Base-by-base conservation (phyloP, 2,888 invertebrate genomes). In the Blastobasis adustella region DNA sequence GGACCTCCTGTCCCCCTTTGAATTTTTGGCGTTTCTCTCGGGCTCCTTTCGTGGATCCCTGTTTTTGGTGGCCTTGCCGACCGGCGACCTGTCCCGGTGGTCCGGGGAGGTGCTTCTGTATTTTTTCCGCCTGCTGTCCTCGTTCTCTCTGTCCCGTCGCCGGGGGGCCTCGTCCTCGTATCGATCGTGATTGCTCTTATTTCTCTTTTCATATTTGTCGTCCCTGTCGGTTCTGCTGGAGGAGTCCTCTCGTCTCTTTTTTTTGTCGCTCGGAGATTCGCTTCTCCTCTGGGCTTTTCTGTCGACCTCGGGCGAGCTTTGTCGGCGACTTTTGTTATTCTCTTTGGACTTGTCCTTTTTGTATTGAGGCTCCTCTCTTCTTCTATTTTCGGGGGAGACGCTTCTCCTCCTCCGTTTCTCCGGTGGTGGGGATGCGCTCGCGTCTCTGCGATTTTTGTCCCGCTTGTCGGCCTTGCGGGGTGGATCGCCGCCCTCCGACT, bases 381-480 rank as follows among this genome's bases (percentile, higher is more conserved):
- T 66, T 52, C 58, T 77, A 53, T 60, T 69, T 5, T 78, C 77
- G 1, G 66, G 66, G 0, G 83, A 78, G 1, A 72, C 66, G 50
- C 83, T 85, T 49, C 63, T 73, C 1, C 78, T 73, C 3, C 81
- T 69, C 56, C 72, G 72, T 56, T 83, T 86, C 36, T 80, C 81
- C 0, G 82, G 82, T 4, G 76, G 76, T 0, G 84, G 81, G 0
- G 86, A 83, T 0, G 60, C 50, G 54, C 79, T 82, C 36, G 56
- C 45, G 5, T 77, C 79, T 60, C 71, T 68, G n/a, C 64, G 57
- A 39, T 69, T 57, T 53, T 71, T 79, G 46, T 67, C 74, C 58
- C 71, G 69, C 51, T 76, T 79, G 0, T 77, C 74, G 9, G 54
- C 50, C 56, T 61, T 71, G 43, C 63, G 67, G 5, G 62, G 53